Evolutionary conservation across 2,113 vertebrate species (phyloP).

Genomic region (Epinephelus moara): DNA sequence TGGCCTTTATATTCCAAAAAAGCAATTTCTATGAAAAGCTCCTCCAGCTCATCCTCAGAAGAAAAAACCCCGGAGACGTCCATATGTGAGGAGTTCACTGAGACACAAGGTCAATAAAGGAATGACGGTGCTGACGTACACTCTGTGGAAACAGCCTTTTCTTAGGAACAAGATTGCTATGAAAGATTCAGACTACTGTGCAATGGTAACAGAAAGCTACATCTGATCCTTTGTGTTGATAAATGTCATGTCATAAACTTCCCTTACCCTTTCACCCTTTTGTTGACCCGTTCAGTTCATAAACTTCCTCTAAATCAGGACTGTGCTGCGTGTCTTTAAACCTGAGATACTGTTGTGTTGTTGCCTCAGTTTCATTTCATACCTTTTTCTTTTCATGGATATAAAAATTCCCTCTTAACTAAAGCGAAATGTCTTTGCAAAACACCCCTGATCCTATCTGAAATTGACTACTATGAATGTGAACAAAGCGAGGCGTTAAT

Average conservation of each 20-base stretch:
- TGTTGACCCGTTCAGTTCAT: constrained; percentile 3
- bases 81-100: constrained; percentile 27
- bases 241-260: neutral
- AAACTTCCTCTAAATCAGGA: neutral
- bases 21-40: constrained; percentile 42
- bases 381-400: neutral
- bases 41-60: constrained; percentile 31
- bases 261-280: neutral
- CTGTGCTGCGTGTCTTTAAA: neutral
- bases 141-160: constrained; percentile 18
- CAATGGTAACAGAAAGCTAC: neutral
- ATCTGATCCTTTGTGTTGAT: constrained; percentile 23
- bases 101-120: constrained; percentile 39
- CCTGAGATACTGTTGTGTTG: neutral
- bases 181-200: constrained; percentile 7
- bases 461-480: neutral
- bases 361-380: neutral
- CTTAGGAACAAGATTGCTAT: constrained; percentile 3
- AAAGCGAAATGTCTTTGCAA: neutral
- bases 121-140: constrained; percentile 10
- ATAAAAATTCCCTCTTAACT: neutral
- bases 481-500: constrained; percentile 21
- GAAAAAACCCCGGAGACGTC: constrained; percentile 21
- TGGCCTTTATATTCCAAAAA: constrained; percentile 37
- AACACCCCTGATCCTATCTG: neutral